Evolutionary conservation across 2,888 invertebrate genomes (phyloP).

Genomic region (Flexamia atlantica): DNA sequence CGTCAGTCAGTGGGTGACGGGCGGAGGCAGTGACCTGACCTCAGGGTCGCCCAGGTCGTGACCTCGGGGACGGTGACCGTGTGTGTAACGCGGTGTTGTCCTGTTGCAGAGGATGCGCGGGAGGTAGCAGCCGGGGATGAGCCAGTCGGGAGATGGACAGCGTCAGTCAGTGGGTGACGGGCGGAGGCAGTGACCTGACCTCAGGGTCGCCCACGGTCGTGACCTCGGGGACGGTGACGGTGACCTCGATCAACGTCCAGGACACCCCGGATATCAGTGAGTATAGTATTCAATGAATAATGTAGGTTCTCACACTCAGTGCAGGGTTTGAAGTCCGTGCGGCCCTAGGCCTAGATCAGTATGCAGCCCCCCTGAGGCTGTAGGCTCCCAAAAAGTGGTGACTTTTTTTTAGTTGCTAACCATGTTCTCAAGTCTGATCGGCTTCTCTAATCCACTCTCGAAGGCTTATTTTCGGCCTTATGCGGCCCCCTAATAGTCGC

Average conservation of each 20-base stretch:
- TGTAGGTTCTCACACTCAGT: too few relatives aligned
- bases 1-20: constrained; percentile 64
- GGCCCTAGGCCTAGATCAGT: too few relatives aligned
- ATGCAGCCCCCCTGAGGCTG: too few relatives aligned
- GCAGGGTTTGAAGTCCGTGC: too few relatives aligned
- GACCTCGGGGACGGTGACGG: constrained; percentile 70
- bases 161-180: constrained; percentile 64
- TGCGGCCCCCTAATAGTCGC: too few relatives aligned
- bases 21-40: constrained; percentile 56
- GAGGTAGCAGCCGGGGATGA: constrained; percentile 43
- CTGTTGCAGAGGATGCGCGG: constrained; percentile 23
- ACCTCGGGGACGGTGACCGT: constrained; percentile 71
- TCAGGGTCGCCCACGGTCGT: constrained; percentile 68
- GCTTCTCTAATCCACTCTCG: too few relatives aligned
- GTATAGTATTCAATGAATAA: too few relatives aligned
- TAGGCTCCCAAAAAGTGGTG: too few relatives aligned
- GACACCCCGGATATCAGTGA: constrained; percentile 63
- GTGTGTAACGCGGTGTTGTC: too few relatives aligned
- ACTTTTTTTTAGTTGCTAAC: too few relatives aligned
- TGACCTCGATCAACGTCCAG: constrained; percentile 70
- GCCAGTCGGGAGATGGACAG: constrained; percentile 65
- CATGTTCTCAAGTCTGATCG: too few relatives aligned
- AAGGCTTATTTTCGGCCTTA: too few relatives aligned
- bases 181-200: constrained; percentile 56
- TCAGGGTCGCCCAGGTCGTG: constrained; percentile 66